A percentile compares a stretch with the other conserved stretches of the same genome.
These are phyloP conservation scores for Cantharis rustica DNA, from an alignment of 2,888 invertebrate species.

Conservation along the genomic window DNA sequence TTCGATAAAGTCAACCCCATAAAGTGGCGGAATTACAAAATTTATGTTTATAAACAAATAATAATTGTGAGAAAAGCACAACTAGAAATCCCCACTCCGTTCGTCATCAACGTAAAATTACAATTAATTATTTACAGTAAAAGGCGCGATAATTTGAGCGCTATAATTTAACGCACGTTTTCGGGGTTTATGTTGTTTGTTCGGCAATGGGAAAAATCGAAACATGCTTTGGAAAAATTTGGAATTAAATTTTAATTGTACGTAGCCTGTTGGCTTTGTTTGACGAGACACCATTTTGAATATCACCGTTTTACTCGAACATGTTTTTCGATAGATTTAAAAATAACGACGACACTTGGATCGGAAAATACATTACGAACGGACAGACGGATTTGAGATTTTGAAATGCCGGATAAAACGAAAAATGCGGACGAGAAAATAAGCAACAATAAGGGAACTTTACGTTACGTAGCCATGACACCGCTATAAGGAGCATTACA, in stretches of 20 bases:
- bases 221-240: neutral
- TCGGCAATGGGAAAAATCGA: neutral
- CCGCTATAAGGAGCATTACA: conserved; percentile 33
- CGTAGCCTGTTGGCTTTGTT: conserved; percentile 50
- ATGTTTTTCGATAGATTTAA: conserved; percentile 29
- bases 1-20: neutral
- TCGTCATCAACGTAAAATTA: conserved; percentile 14
- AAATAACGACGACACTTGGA: neutral
- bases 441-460: neutral
- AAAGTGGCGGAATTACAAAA: neutral
- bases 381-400: neutral
- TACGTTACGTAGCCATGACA: conserved; percentile 48
- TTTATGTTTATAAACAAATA: neutral
- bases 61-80: conserved; percentile 5
- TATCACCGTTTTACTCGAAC: conserved; percentile 54
- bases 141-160: conserved; percentile 22
- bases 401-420: neutral
- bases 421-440: neutral
- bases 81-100: conserved; percentile 27
- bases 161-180: conserved; percentile 7
- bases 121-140: conserved; percentile 26
- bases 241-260: neutral
- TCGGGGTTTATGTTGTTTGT: neutral
- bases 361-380: neutral
- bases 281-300: conserved; percentile 69